Conservation (phyloP, 2,797 vertebrate species). For the Chrysocyon brachyurus region DNA sequence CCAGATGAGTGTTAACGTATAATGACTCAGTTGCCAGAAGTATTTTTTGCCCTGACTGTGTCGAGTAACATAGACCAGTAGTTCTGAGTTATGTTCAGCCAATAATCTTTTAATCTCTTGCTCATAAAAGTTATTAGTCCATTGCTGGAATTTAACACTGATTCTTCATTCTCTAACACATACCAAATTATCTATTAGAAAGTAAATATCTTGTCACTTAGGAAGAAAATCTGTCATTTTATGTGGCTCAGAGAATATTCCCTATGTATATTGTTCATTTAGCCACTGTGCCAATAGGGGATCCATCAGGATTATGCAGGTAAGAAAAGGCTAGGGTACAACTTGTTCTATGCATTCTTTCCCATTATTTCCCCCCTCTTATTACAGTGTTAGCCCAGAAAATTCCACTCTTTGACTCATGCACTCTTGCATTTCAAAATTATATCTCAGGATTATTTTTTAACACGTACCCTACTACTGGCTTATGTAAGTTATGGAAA, state of each 20-base stretch:
- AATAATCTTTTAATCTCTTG: neutral
- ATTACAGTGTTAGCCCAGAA: neutral
- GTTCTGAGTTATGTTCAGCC: neutral
- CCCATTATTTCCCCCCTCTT: neutral
- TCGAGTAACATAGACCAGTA: neutral
- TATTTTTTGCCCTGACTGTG: neutral
- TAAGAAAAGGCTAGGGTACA: neutral
- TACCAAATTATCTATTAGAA: neutral
- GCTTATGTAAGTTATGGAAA: neutral
- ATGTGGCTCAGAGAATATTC: neutral
- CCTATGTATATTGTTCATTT: neutral
- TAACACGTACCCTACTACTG: neutral
- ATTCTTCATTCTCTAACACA: neutral
- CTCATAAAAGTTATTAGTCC: neutral
- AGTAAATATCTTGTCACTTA: neutral
- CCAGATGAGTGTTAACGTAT: neutral
- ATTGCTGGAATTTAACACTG: neutral
- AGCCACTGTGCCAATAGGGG: neutral
- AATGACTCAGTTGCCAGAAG: neutral
- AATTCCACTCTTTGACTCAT: neutral
- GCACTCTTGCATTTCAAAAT: slow-evolving; percentile 20
- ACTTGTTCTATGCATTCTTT: neutral
- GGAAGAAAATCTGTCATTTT: neutral
- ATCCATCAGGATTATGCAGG: neutral
- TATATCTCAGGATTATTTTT: neutral